phyloP scores from a whole-genome alignment of 1,140 invertebrate genomes.

The Drosophila truncata region DNA sequence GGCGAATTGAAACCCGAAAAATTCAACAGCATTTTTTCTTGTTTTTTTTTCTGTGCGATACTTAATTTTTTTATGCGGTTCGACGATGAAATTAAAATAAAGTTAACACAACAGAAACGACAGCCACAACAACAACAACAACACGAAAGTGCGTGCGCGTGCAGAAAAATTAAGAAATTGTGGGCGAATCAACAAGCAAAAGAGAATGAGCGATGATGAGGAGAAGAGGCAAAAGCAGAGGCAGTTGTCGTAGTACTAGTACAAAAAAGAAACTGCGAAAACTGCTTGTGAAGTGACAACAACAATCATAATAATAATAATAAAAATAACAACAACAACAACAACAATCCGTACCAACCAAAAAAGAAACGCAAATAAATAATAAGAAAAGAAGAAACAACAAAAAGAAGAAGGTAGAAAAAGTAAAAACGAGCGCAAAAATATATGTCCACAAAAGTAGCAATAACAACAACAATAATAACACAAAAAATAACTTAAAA shows the following conservation, averaged over 20 bases:
- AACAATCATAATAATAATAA: slow-evolving; percentile 27
- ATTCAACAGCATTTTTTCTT: slow-evolving; percentile 30
- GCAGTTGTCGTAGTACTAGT: slow-evolving; percentile 52
- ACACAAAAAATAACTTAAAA: slow-evolving; percentile 54
- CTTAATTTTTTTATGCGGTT: slow-evolving; percentile 23
- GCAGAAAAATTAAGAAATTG: slow-evolving; percentile 30
- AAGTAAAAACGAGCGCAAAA: slow-evolving; percentile 39
- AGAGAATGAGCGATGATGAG: slow-evolving; percentile 60
- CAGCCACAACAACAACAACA: slow-evolving; percentile 12
- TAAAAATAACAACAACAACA: slow-evolving; percentile 10
- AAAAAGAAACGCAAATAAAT: slow-evolving; percentile 29
- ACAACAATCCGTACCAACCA: slow-evolving; percentile 20
- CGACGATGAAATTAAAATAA: background rate
- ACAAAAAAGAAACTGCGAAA: slow-evolving; percentile 61
- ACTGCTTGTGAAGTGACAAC: slow-evolving; percentile 65
- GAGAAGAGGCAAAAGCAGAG: slow-evolving; percentile 54
- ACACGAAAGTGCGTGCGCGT: slow-evolving; percentile 47
- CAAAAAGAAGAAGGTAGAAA: slow-evolving; percentile 27
- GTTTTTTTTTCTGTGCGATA: slow-evolving; percentile 34
- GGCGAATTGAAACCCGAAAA: slow-evolving; percentile 19
- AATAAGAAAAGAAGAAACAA: slow-evolving; percentile 11
- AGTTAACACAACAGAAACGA: slow-evolving; percentile 19
- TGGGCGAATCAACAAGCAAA: slow-evolving; percentile 59
- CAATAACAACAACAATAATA: slow-evolving; percentile 40
- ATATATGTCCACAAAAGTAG: slow-evolving; percentile 33